A percentile compares a stretch with the other conserved stretches of the same genome.
phyloP scores from a whole-genome alignment of 2,888 invertebrate species.

The Diplazon laetatorius region DNA sequence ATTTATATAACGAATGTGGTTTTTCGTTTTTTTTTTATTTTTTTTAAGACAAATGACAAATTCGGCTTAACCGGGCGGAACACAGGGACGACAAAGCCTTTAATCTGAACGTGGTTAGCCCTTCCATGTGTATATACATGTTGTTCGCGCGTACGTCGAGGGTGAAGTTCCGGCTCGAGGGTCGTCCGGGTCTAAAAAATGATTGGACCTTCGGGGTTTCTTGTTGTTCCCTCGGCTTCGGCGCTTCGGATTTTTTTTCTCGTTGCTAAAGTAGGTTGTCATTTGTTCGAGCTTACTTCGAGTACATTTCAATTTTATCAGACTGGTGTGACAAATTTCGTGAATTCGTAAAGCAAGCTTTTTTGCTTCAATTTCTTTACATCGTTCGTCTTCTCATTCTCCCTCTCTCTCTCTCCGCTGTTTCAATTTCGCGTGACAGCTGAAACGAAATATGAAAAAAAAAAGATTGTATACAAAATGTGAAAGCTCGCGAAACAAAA shows the following conservation, averaged over 20 bases:
- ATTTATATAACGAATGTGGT: no score
- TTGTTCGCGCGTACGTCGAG: constrained; percentile 52
- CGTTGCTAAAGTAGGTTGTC: constrained; percentile 57
- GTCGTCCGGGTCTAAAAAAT: constrained; percentile 29
- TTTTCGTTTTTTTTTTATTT: background rate
- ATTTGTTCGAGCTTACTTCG: constrained; percentile 54
- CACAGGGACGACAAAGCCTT: constrained; percentile 2
- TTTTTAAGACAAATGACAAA: background rate
- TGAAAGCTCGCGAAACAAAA: no score
- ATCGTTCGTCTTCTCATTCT: constrained; percentile 8
- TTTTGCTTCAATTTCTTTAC: constrained; percentile 28
- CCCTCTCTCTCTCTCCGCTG: background rate
- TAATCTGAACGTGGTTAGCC: constrained; percentile 27
- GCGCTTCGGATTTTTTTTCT: constrained; percentile 48
- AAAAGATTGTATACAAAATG: background rate
- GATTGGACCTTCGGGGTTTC: constrained; percentile 50
- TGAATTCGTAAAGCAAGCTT: constrained; percentile 30
- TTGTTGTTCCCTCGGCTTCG: constrained; percentile 27
- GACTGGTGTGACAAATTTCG: constrained; percentile 54
- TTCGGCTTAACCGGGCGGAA: background rate
- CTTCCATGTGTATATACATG: constrained; percentile 13
- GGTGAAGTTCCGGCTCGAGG: constrained; percentile 33
- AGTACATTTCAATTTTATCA: constrained; percentile 58
- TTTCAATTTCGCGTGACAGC: constrained; percentile 27
- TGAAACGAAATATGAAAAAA: constrained; percentile 21